Conservation (phyloP, 1,140 invertebrate genomes). For the Drosophila athabasca region DNA sequence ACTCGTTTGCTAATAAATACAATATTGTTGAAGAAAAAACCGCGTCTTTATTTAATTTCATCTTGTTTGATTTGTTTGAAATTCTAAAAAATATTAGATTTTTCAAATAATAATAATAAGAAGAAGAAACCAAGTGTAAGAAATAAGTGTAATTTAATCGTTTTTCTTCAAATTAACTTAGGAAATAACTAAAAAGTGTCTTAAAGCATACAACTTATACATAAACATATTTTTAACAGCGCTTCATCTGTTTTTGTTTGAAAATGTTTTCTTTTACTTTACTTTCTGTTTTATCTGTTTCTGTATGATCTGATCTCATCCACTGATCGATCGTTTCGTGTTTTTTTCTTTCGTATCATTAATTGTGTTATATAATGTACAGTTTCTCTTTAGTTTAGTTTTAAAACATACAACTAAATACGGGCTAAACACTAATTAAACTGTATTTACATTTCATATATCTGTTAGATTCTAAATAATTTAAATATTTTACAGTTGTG, state of each 20-base stretch:
- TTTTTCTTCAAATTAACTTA: conserved; percentile 77
- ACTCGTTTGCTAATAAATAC: no score
- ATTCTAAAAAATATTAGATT: no score
- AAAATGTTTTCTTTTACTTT: conserved; percentile 58
- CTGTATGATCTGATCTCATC: conserved; percentile 6
- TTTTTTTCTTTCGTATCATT: conserved; percentile 44
- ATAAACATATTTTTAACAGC: conserved; percentile 66
- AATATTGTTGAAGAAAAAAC: no score
- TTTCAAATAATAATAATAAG: no score
- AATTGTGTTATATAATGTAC: conserved; percentile 79
- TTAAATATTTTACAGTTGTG: conserved; percentile 73
- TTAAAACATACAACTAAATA: conserved; percentile 83
- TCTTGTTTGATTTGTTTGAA: no score
- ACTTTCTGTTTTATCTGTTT: conserved; percentile 49
- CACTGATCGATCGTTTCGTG: conserved; percentile 11
- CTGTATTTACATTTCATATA: conserved; percentile 76
- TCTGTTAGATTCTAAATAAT: conserved; percentile 73
- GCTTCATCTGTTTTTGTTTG: conserved; percentile 68
- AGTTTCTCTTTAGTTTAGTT: conserved; percentile 73
- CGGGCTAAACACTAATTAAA: conserved; percentile 82
- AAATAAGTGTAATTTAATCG: no score
- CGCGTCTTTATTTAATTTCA: no score
- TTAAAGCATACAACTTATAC: conserved; percentile 70
- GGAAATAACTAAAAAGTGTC: conserved; percentile 80
- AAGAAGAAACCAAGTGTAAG: no score